Percentiles rank a stretch among this genome's conserved stretches.
phyloP scores from a whole-genome alignment of 2,113 vertebrate genomes.

The Rhabdomys dilectus region DNA sequence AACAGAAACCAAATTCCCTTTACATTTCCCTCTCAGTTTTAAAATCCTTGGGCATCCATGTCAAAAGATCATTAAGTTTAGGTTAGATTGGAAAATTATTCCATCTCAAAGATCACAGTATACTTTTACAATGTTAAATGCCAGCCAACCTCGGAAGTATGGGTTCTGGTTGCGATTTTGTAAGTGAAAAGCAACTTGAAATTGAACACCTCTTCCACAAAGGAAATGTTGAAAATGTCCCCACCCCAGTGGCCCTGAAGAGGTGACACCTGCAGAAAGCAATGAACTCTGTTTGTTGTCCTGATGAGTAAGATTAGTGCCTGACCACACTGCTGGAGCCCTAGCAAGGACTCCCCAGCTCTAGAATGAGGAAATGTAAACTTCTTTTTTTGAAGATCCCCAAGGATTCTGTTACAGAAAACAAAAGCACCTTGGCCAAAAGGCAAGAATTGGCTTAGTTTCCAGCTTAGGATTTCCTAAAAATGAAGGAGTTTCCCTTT shows the following conservation, averaged over 20 bases:
- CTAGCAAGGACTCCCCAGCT: background rate
- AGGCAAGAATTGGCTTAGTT: conserved; percentile 1
- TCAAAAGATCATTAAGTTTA: background rate
- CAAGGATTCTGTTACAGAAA: background rate
- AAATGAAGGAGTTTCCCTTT: background rate
- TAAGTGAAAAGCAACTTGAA: background rate
- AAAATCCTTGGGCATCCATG: conserved; percentile 15
- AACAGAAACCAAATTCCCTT: conserved; percentile 27
- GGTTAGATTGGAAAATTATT: conserved; percentile 48
- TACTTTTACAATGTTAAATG: background rate
- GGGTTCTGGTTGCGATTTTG: conserved; percentile 10
- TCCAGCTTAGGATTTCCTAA: background rate
- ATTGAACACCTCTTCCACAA: background rate
- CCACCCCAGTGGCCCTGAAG: no score
- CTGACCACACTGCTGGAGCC: background rate
- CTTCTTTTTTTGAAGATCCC: background rate
- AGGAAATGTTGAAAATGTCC: background rate
- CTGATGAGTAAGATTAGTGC: background rate
- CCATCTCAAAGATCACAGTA: conserved; percentile 3
- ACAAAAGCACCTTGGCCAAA: background rate
- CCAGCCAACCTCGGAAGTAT: background rate
- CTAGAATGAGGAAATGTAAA: background rate
- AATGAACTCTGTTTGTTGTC: no score
- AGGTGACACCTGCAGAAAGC: background rate
- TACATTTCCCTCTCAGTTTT: background rate